Evolutionary conservation across 2,113 vertebrate genomes (phyloP).

Genomic region (Cynopterus brachyotis): DNA sequence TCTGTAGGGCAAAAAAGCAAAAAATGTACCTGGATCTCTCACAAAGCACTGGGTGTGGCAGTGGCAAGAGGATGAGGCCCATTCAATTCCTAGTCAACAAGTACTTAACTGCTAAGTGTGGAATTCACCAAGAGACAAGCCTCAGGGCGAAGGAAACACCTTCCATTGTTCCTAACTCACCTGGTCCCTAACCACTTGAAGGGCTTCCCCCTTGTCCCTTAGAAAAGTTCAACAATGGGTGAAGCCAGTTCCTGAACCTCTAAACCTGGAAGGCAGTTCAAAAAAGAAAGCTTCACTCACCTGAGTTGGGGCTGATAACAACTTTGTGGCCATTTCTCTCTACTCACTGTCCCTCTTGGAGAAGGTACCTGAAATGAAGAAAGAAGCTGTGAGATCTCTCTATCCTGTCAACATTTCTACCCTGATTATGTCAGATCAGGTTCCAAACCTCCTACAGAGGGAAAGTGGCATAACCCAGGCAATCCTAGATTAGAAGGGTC

Average conservation of each 20-base stretch:
- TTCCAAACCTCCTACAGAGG: not conserved
- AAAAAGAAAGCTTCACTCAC: conserved; percentile 45
- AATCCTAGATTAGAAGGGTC: not conserved
- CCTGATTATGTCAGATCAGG: not conserved
- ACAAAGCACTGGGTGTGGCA: not conserved
- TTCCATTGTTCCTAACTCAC: not conserved
- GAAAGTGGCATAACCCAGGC: not conserved
- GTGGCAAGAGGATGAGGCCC: rapidly evolving
- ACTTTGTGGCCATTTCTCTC: conserved; percentile 47
- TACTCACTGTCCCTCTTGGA: not conserved
- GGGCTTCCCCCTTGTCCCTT: too few relatives aligned
- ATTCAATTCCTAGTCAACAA: not conserved
- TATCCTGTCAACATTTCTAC: not conserved
- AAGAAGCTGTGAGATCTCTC: not conserved
- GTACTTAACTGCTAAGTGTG: not conserved
- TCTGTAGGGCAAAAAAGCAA: not conserved
- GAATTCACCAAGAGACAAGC: not conserved
- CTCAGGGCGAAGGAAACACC: not conserved
- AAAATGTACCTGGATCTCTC: not conserved
- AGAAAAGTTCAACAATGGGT: not conserved
- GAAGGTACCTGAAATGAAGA: conserved; percentile 24
- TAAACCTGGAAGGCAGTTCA: not conserved
- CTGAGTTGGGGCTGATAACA: conserved; percentile 29
- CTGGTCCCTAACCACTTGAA: too few relatives aligned
- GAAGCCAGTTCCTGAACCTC: not conserved